phyloP scores from a whole-genome alignment of 2,797 vertebrate species.

The Macroramphosus scolopax region DNA sequence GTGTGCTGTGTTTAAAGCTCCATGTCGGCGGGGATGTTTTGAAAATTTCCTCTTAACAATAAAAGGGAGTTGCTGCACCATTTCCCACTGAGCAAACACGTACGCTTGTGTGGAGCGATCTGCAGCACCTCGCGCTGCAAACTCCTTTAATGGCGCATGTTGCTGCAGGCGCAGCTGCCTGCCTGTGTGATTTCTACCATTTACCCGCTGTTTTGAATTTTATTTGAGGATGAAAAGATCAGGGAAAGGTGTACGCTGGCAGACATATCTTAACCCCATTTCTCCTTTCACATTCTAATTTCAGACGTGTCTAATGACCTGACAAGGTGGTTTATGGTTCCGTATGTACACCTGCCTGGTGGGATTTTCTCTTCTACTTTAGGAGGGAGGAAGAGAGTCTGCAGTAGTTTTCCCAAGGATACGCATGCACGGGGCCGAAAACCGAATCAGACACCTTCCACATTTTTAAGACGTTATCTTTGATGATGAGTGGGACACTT shows the following conservation, averaged over 20 bases:
- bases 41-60: too few relatives aligned
- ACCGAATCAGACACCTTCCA: slow-evolving; percentile 69
- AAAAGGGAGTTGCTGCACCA: slow-evolving; percentile 63
- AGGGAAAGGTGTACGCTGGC: slow-evolving; percentile 53
- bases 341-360: slow-evolving; percentile 60
- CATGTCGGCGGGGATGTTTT: slow-evolving; percentile 36
- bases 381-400: slow-evolving; percentile 42
- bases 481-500: too few relatives aligned
- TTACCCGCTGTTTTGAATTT: slow-evolving; percentile 77
- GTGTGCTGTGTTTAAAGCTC: slow-evolving; percentile 36
- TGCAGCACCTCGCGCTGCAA: slow-evolving; percentile 60
- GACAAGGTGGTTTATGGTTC: too few relatives aligned
- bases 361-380: slow-evolving; percentile 69
- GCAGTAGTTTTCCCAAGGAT: slow-evolving; percentile 77
- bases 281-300: slow-evolving; percentile 67
- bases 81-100: slow-evolving; percentile 76
- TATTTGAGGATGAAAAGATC: slow-evolving; percentile 77
- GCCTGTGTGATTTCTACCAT: slow-evolving; percentile 78
- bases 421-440: slow-evolving; percentile 69
- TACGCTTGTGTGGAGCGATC: slow-evolving; percentile 58
- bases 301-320: slow-evolving; percentile 68
- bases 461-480: slow-evolving; percentile 36
- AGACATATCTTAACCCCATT: slow-evolving; percentile 65
- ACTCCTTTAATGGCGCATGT: slow-evolving; percentile 70
- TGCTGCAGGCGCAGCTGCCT: slow-evolving; percentile 73